phyloP scores from a whole-genome alignment of 2,797 vertebrate genomes.

The Cyprinella venusta region DNA sequence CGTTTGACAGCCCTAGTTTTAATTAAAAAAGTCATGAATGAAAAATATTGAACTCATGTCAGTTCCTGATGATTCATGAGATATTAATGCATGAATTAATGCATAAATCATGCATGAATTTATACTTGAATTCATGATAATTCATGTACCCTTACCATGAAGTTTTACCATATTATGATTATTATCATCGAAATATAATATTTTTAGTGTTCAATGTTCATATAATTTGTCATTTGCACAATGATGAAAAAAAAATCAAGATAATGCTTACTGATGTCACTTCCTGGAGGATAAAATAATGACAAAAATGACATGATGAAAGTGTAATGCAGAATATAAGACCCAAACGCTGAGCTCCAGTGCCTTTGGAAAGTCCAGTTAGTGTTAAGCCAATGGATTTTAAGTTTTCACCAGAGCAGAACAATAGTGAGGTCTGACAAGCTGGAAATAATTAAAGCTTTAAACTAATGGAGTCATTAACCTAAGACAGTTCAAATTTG shows the following conservation, averaged over 20 bases:
- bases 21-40: too few relatives aligned
- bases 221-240: background rate
- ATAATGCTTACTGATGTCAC: background rate
- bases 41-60: too few relatives aligned
- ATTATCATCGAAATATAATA: background rate
- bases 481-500: conserved; percentile 17
- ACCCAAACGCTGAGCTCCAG: too few relatives aligned
- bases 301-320: background rate
- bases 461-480: conserved; percentile 37
- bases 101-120: too few relatives aligned
- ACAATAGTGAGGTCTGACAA: background rate
- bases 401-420: conserved; percentile 16
- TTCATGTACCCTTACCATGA: too few relatives aligned
- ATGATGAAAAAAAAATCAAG: background rate
- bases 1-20: too few relatives aligned
- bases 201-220: background rate
- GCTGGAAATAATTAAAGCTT: conserved; percentile 20
- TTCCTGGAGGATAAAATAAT: background rate
- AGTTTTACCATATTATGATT: background rate
- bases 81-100: too few relatives aligned
- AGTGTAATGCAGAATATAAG: background rate
- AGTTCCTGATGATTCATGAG: too few relatives aligned
- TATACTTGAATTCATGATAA: too few relatives aligned
- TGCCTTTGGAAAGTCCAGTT: background rate
- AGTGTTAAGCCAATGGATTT: background rate